These are phyloP conservation scores for Heterodera carotae DNA, from an alignment of 1,140 invertebrate genomes.

Conservation along the genomic window DNA sequence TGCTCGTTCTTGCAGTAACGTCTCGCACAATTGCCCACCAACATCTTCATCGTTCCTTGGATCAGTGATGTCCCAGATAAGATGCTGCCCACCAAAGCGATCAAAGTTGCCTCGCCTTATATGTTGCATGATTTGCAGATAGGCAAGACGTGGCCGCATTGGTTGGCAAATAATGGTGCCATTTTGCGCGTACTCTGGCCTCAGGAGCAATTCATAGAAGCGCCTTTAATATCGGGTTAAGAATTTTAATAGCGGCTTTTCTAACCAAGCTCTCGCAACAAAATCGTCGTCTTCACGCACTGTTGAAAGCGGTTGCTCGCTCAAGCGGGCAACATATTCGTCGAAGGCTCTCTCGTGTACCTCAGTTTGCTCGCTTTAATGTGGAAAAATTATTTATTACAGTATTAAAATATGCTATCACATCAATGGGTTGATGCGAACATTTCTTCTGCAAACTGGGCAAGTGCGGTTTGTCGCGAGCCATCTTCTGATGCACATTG, in stretches of 20 bases:
- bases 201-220: neutral
- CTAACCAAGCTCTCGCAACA: neutral
- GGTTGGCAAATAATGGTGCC: neutral
- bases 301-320: neutral
- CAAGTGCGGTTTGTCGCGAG: neutral
- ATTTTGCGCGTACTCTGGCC: neutral
- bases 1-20: neutral
- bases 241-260: fast-evolving
- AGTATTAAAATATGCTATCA: neutral
- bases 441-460: neutral
- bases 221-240: neutral
- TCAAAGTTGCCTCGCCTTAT: neutral
- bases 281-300: neutral
- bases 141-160: neutral
- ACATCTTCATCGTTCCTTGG: neutral
- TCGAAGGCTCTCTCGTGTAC: neutral
- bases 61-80: neutral
- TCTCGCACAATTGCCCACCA: neutral
- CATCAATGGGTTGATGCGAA: neutral
- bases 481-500: neutral
- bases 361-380: neutral
- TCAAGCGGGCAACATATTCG: neutral
- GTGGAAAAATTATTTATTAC: neutral
- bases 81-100: neutral
- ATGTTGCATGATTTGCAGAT: neutral